These are phyloP conservation scores for Passer montanus DNA, from an alignment of 2,113 vertebrate genomes.

Conservation along the genomic window DNA sequence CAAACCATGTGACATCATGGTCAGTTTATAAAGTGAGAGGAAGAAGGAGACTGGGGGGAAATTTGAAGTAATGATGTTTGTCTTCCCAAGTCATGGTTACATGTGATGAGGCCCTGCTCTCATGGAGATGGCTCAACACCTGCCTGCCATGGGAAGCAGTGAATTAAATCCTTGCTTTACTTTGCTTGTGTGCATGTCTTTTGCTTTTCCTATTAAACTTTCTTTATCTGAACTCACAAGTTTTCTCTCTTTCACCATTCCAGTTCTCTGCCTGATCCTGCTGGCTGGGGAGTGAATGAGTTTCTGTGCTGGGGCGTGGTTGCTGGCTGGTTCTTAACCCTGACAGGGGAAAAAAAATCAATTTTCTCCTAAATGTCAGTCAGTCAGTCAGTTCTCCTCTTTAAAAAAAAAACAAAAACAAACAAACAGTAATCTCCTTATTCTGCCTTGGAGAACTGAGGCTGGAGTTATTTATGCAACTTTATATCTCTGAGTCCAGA, in stretches of 20 bases:
- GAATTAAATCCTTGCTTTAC: background rate
- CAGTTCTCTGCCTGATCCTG: background rate
- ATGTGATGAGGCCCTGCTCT: background rate
- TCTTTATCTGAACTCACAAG: background rate
- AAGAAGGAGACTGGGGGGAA: background rate
- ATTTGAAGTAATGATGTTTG: background rate
- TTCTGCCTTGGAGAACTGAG: background rate
- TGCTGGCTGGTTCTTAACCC: background rate
- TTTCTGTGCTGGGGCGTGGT: background rate
- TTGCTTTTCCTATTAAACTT: background rate
- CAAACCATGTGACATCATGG: background rate
- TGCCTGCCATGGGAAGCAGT: background rate
- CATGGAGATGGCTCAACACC: background rate
- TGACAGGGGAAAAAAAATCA: background rate
- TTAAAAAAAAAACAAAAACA: background rate
- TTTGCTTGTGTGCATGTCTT: background rate
- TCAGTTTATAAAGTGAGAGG: background rate
- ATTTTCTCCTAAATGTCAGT: background rate
- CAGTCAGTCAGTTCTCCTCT: background rate
- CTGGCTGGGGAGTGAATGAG: background rate
- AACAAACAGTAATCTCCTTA: background rate
- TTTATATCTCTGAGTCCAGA: background rate
- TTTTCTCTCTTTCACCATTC: background rate
- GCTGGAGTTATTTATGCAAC: constrained; percentile 8
- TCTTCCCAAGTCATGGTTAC: background rate